A percentile compares a stretch with the other conserved stretches of the same genome.
Conservation (phyloP, 1,140 invertebrate species). For the Nephotettix cincticeps region DNA sequence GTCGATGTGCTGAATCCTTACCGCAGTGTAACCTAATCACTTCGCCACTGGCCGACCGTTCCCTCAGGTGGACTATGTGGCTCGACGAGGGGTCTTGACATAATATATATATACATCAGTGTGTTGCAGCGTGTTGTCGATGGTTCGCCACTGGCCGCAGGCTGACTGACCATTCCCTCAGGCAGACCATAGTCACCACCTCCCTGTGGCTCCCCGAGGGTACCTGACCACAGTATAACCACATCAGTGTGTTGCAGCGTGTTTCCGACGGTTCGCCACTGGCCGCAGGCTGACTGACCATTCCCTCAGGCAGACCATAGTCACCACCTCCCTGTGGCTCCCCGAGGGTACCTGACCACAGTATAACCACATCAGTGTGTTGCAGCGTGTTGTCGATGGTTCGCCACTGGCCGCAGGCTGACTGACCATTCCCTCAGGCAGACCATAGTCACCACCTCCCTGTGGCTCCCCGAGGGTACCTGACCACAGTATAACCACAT, state of each 20-base stretch:
- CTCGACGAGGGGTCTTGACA: background rate
- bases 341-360: conserved; percentile 70
- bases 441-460: conserved; percentile 61
- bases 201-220: conserved; percentile 31
- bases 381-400: conserved; percentile 71
- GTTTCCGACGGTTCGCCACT: conserved; percentile 68
- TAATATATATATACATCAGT: background rate
- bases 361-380: conserved; percentile 32
- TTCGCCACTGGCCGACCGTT: too few species aligned
- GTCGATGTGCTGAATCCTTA: too few species aligned
- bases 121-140: too few species aligned
- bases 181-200: conserved; percentile 69
- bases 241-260: conserved; percentile 56
- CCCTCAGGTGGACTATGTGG: too few species aligned
- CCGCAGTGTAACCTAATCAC: too few species aligned
- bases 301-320: conserved; percentile 62
- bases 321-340: conserved; percentile 68
- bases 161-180: too few species aligned
- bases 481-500: background rate
- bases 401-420: conserved; percentile 66
- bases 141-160: too few species aligned
- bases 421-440: conserved; percentile 62
- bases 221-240: too few species aligned
- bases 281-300: conserved; percentile 65
- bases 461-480: background rate